Conservation (phyloP, 1,140 invertebrate genomes). For the Stegodyphus mimosarum region DNA sequence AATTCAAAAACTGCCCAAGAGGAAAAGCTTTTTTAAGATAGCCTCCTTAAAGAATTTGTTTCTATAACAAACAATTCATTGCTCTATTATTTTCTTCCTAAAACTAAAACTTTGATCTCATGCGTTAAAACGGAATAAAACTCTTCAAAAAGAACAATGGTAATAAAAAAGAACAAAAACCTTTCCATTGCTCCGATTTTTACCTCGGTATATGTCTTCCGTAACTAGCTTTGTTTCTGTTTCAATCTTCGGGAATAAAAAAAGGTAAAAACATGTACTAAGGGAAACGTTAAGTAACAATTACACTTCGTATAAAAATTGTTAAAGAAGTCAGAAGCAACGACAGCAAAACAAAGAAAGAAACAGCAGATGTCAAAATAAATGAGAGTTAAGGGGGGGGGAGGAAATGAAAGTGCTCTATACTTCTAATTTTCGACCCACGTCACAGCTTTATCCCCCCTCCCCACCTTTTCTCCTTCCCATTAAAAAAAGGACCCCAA, state of each 20-base stretch:
- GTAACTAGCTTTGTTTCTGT: constrained; percentile 38
- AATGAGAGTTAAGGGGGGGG: constrained; percentile 15
- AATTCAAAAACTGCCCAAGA: no score
- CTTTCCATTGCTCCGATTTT: neutral
- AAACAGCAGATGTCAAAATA: constrained; percentile 52
- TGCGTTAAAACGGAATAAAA: neutral
- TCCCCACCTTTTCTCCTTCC: neutral
- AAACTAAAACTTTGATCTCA: no score
- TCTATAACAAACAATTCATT: no score
- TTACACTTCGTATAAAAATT: constrained; percentile 16
- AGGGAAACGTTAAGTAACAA: constrained; percentile 40
- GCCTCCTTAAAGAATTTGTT: no score
- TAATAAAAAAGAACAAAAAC: neutral
- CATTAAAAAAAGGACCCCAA: constrained; percentile 42
- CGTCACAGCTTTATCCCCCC: no score
- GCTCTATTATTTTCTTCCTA: no score
- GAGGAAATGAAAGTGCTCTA: neutral
- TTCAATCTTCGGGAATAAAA: neutral
- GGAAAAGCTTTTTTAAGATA: no score
- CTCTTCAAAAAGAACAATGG: neutral
- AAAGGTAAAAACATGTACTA: constrained; percentile 29
- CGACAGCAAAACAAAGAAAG: constrained; percentile 5
- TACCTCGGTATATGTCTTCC: neutral
- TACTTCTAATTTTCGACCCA: constrained; percentile 48
- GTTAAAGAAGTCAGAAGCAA: constrained; percentile 10